A percentile compares a stretch with the other conserved stretches of the same genome.
Evolutionary conservation across 1,140 invertebrate genomes (phyloP).

Genomic region (Anoplolepis gracilipes): DNA sequence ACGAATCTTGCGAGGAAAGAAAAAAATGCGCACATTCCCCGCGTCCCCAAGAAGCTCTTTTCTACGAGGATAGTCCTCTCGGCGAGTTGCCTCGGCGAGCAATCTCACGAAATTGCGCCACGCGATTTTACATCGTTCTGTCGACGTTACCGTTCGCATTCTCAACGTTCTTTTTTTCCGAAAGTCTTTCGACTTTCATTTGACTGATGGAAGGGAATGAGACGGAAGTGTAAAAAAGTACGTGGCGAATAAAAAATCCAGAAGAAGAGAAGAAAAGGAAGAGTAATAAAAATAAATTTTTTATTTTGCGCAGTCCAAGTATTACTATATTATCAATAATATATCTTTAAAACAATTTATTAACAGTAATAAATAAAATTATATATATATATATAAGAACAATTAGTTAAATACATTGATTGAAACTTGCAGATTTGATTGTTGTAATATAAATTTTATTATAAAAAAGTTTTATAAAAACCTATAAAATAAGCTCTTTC

Average conservation of each 20-base stretch:
- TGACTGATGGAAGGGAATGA: constrained; percentile 22
- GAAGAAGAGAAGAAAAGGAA: not conserved
- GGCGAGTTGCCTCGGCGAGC: constrained; percentile 68
- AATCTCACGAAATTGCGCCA: constrained; percentile 77
- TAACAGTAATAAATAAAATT: not conserved
- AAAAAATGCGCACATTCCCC: constrained; percentile 62
- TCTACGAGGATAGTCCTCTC: constrained; percentile 66
- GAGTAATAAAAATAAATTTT: not conserved
- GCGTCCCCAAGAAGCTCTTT: constrained; percentile 67
- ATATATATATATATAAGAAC: too few relatives aligned
- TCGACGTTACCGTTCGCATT: constrained; percentile 75
- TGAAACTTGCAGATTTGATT: not conserved
- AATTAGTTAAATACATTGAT: too few relatives aligned
- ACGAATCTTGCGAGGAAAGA: constrained; percentile 21
- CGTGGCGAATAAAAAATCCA: constrained; percentile 20
- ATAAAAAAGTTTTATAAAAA: not conserved
- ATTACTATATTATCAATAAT: not conserved
- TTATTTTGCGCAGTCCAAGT: not conserved
- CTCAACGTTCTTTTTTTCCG: constrained; percentile 63
- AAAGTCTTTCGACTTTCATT: constrained; percentile 68
- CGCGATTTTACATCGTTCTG: constrained; percentile 77
- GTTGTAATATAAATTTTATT: not conserved
- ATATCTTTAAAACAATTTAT: not conserved
- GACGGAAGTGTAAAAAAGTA: constrained; percentile 27
- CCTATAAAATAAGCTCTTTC: not conserved